These are phyloP conservation scores for Trochalopteron elliotii DNA, from an alignment of 2,113 vertebrate species.

Conservation along the genomic window DNA sequence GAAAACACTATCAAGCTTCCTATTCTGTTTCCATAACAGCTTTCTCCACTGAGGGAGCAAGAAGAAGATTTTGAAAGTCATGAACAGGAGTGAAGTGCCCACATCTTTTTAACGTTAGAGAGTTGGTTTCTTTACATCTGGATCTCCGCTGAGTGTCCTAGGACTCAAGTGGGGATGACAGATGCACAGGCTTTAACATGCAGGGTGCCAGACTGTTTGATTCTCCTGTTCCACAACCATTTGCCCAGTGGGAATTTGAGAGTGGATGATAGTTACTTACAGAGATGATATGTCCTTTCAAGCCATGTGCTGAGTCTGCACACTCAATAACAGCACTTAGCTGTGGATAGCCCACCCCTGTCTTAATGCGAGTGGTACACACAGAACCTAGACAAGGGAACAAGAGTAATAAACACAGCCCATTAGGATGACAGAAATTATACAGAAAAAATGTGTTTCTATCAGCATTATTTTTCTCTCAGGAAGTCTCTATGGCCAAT, in stretches of 20 bases:
- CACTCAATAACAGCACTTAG: constrained; percentile 98
- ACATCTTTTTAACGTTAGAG: not conserved
- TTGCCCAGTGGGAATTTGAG: not conserved
- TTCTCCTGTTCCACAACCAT: not conserved
- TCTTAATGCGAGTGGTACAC: constrained; percentile 97
- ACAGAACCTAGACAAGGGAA: constrained; percentile 85
- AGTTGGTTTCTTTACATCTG: not conserved
- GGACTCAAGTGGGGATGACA: not conserved
- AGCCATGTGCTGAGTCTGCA: constrained; percentile 94
- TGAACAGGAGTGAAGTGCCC: not conserved
- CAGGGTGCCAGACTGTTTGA: not conserved
- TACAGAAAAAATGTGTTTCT: not conserved
- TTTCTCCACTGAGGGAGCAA: not conserved
- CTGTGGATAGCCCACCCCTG: constrained; percentile 96
- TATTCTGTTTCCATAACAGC: not conserved
- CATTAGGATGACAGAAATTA: not conserved
- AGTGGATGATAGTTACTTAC: constrained; percentile 74
- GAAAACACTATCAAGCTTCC: not conserved
- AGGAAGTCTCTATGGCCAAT: not conserved
- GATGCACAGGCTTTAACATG: not conserved
- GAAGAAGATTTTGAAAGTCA: not conserved
- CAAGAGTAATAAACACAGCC: not conserved
- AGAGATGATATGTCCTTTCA: constrained; percentile 98
- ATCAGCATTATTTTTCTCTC: not conserved
- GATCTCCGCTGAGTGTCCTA: not conserved